Base-by-base conservation (phyloP, 2,888 invertebrate genomes). In the Xiphydria camelus region DNA sequence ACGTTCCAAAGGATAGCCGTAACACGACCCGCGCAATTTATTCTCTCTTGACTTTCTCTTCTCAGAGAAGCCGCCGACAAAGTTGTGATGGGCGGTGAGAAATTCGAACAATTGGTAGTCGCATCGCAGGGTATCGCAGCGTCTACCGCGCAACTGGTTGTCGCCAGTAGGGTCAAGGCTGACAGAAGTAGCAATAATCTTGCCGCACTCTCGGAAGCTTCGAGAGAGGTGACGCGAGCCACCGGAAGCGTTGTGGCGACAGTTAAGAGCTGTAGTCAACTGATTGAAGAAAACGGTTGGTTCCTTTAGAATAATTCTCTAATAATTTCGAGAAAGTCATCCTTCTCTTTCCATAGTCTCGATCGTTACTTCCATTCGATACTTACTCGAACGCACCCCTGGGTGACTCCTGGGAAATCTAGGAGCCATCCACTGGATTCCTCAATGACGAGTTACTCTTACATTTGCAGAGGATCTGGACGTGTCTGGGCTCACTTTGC, bases 61-160 rank as follows among this genome's bases (percentile, higher is more conserved):
- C 52, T 32, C 72, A 94, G 93, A 45, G 87, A 89, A 61, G 89
- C 95, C 1, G 96, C 97, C 3, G 95, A 98, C 77, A 91, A 91
- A 74, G 91, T 94, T 7, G 90, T 96, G 14, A 84, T 85, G 18
- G 87, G 86, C 7, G 82, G 87, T 54, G 93, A 91, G 0, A 94
- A 94, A 73, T 85, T 91, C 68, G 94, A 95, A 69, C 91, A 93
- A 69, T 83, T 99, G 48, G 90, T 96, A 47, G 98, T 95, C 1
- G 97, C 96, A 4, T 95, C 98, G 15, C 96, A 98, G 78, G 94
- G 94, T 76, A 94, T 96, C 47, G 92, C 94, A 42, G 97, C 93
- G 49, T 93, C 89, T 58, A 98, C 98, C 1, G 96, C 97, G 35
- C 98, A 98, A 77, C 81, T 99, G 46, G 98, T 98, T 39, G 95